A percentile compares a stretch with the other conserved stretches of the same genome.
Evolutionary conservation across 2,888 invertebrate genomes (phyloP).

Genomic region (Acanthoscelides obtectus): DNA sequence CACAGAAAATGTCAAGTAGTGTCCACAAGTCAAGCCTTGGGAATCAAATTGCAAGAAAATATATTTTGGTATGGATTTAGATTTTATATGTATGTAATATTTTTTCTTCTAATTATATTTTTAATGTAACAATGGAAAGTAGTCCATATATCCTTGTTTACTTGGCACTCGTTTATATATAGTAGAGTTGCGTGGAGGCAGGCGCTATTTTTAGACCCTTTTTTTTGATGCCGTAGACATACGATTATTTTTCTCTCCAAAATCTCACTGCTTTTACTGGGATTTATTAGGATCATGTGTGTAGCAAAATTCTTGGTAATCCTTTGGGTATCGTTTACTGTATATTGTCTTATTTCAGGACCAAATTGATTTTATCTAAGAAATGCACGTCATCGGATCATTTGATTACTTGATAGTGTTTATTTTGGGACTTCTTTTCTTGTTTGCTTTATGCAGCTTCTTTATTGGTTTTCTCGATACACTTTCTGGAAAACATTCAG

Average conservation of each 20-base stretch:
- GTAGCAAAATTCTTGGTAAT: too few relatives aligned
- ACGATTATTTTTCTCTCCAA: not conserved
- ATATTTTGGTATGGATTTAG: slow-evolving; percentile 20
- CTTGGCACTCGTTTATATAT: not conserved
- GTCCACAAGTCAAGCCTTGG: slow-evolving; percentile 22
- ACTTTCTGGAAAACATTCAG: slow-evolving; percentile 14
- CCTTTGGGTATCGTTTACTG: not conserved
- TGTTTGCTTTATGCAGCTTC: slow-evolving; percentile 36
- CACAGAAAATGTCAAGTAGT: slow-evolving; percentile 25
- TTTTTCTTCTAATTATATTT: not conserved
- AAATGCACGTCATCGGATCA: not conserved
- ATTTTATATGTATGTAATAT: not conserved
- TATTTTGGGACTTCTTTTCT: slow-evolving; percentile 31
- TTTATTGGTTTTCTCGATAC: slow-evolving; percentile 27
- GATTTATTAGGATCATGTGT: not conserved
- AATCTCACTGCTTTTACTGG: not conserved
- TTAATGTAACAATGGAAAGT: not conserved
- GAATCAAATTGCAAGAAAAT: slow-evolving; percentile 22
- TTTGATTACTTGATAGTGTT: slow-evolving; percentile 21
- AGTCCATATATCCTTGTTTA: not conserved
- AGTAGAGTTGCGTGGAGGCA: not conserved
- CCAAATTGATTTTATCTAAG: not conserved
- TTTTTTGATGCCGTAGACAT: not conserved
- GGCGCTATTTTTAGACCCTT: not conserved
- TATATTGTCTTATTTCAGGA: not conserved